A percentile compares a stretch with the other conserved stretches of the same genome.
Conservation (phyloP, 2,797 vertebrate species). For the Pangasius djambal region DNA sequence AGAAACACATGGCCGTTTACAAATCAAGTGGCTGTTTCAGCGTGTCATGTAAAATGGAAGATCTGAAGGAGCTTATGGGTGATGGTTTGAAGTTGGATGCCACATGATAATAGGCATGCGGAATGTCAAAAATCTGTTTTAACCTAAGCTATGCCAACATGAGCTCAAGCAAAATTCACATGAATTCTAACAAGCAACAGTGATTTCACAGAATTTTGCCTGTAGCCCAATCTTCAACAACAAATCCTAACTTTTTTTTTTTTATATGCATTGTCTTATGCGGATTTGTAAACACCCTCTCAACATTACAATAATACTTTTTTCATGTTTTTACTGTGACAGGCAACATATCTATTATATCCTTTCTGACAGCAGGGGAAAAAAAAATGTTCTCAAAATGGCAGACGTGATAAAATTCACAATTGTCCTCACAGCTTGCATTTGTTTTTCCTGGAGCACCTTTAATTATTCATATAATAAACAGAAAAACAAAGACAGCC, state of each 20-base stretch:
- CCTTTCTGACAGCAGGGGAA: not conserved
- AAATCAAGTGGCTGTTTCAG: conserved; percentile 5
- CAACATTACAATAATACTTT: not conserved
- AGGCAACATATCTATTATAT: not conserved
- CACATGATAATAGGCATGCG: not conserved
- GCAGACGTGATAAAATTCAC: conserved; percentile 6
- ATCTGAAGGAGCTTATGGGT: not conserved
- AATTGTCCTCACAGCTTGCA: conserved; percentile 16
- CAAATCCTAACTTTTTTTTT: not conserved
- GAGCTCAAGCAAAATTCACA: not conserved
- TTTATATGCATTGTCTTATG: not conserved
- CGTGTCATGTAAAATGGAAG: not conserved
- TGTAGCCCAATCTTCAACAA: not conserved
- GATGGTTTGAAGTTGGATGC: not conserved
- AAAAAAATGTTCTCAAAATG: conserved; percentile 19
- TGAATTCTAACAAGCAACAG: not conserved
- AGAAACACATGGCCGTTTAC: conserved; percentile 7
- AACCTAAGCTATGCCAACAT: not conserved
- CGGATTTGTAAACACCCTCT: not conserved
- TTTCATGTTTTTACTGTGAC: not conserved
- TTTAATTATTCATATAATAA: conserved; percentile 47
- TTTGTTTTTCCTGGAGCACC: conserved; percentile 14
- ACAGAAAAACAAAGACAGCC: conserved; percentile 45
- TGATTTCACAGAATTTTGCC: not conserved
- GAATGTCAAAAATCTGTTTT: not conserved